Percentiles rank a stretch among this genome's conserved stretches.
Conservation (phyloP, 2,797 vertebrate species). For the Synaphobranchus kaupii region DNA sequence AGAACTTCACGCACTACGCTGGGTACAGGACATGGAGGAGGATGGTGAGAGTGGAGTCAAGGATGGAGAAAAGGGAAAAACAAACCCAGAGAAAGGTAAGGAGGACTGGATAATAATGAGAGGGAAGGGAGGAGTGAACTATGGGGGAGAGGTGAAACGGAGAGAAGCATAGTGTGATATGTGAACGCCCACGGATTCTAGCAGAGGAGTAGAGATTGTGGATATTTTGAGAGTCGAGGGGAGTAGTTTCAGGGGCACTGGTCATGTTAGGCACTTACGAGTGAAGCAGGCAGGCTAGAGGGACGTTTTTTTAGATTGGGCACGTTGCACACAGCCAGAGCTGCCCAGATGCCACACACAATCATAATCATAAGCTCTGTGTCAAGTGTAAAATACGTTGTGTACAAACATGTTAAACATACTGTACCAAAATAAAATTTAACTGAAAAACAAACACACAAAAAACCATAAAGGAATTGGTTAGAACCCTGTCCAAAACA, state of each 20-base stretch:
- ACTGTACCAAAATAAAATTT: not conserved
- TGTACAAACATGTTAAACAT: not conserved
- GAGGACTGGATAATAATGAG: not conserved
- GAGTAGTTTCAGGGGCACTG: not conserved
- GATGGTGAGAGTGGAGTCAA: not conserved
- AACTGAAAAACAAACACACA: not conserved
- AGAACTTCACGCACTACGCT: not conserved
- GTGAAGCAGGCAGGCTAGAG: not conserved
- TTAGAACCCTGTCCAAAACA: not conserved
- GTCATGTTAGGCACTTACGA: not conserved
- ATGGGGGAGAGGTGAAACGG: not conserved
- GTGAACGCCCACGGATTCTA: not conserved
- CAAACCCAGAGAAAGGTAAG: not conserved
- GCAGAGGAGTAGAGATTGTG: not conserved
- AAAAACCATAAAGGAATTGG: not conserved
- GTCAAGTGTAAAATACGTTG: not conserved
- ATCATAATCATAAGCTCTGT: not conserved
- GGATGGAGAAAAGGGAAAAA: not conserved
- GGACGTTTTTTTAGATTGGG: not conserved
- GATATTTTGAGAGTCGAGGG: not conserved
- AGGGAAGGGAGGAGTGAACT: not conserved
- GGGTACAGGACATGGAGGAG: not conserved
- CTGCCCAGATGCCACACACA: not conserved
- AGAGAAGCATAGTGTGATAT: not conserved
- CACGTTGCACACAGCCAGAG: not conserved